Evolutionary conservation across 2,888 invertebrate genomes (phyloP).

Genomic region (Ernsta delagoae): DNA sequence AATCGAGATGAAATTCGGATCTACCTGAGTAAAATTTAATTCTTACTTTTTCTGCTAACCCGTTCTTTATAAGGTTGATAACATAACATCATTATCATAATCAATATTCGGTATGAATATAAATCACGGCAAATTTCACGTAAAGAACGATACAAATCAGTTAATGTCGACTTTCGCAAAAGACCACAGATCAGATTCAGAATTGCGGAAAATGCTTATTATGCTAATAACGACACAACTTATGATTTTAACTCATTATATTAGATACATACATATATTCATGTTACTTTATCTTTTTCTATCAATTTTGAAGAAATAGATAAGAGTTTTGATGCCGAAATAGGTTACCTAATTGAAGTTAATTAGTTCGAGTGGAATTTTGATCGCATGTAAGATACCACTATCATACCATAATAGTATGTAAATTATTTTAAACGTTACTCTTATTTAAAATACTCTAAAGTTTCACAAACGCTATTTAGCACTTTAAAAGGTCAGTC

Average conservation of each 20-base stretch:
- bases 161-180: conserved; percentile 1
- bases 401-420: not conserved
- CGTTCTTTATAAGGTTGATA: not conserved
- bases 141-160: conserved; percentile 2
- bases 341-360: no score
- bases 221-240: conserved; percentile 1
- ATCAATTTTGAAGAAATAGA: no score
- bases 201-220: not conserved
- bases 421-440: conserved; percentile 16
- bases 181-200: not conserved
- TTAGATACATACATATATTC: no score
- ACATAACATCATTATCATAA: not conserved
- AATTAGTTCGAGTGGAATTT: not conserved
- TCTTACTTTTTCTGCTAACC: not conserved
- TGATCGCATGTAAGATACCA: not conserved
- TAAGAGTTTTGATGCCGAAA: no score
- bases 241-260: not conserved
- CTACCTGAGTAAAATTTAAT: not conserved
- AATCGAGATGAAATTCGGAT: no score
- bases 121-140: not conserved
- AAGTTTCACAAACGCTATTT: conserved; percentile 19
- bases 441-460: conserved; percentile 2
- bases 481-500: conserved; percentile 22
- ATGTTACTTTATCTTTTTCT: no score
- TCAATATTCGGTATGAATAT: not conserved